Percentiles rank a stretch among this genome's conserved stretches.
phyloP scores from a whole-genome alignment of 2,797 vertebrate species.

The Danio albolineatus region DNA sequence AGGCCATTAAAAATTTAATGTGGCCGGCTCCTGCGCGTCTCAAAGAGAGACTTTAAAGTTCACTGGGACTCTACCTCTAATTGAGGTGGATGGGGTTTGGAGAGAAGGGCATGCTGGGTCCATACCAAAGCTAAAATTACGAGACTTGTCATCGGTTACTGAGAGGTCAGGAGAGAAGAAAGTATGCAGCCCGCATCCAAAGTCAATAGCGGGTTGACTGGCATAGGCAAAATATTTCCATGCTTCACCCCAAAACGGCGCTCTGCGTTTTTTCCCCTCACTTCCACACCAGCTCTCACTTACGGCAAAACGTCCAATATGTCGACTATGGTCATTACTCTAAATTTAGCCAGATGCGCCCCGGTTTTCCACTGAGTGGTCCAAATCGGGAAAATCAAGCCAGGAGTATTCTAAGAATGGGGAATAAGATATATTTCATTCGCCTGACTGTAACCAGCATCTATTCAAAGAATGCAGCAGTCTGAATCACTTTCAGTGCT shows the following conservation, averaged over 20 bases:
- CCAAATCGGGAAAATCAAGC: slow-evolving; percentile 68
- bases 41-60: slow-evolving; percentile 24
- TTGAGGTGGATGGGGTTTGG: slow-evolving; percentile 53
- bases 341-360: slow-evolving; percentile 64
- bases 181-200: slow-evolving; percentile 66
- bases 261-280: slow-evolving; percentile 59
- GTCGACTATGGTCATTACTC: slow-evolving; percentile 63
- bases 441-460: slow-evolving; percentile 65
- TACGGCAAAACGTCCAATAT: slow-evolving; percentile 57
- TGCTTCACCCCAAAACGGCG: slow-evolving; percentile 55
- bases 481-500: slow-evolving; percentile 61
- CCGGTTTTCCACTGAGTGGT: slow-evolving; percentile 70
- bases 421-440: slow-evolving; percentile 65
- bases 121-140: slow-evolving; percentile 54
- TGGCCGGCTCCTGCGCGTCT: slow-evolving; percentile 19
- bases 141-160: slow-evolving; percentile 52
- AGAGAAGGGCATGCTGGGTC: slow-evolving; percentile 32
- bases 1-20: slow-evolving; percentile 35
- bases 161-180: slow-evolving; percentile 65
- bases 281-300: slow-evolving; percentile 53
- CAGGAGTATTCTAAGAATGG: slow-evolving; percentile 69
- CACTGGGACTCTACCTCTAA: slow-evolving; percentile 46
- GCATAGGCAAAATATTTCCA: slow-evolving; percentile 63
- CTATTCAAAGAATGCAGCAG: slow-evolving; percentile 62
- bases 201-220: slow-evolving; percentile 64